Percentiles rank a stretch among this genome's conserved stretches.
phyloP scores from a whole-genome alignment of 2,797 vertebrate species.

The Acanthornis magna region DNA sequence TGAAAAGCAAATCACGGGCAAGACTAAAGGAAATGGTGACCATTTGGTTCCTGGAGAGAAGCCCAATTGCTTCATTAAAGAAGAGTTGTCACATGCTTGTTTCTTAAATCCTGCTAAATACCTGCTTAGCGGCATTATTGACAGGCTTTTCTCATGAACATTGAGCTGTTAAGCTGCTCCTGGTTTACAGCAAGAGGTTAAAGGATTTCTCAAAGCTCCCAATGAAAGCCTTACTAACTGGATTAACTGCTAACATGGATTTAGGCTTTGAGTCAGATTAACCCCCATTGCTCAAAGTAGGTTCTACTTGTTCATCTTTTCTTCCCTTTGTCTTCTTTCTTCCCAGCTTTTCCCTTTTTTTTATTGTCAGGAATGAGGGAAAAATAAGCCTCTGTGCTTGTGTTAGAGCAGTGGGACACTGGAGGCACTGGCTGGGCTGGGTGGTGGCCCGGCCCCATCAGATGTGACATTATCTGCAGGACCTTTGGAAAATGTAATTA shows the following conservation, averaged over 20 bases:
- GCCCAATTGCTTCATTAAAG: conserved; percentile 43
- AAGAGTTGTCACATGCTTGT: conserved; percentile 29
- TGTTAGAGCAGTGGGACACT: neutral
- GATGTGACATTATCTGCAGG: neutral
- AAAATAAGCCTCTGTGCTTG: neutral
- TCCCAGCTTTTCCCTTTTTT: neutral
- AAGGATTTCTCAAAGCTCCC: conserved; percentile 74
- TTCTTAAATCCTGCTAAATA: conserved; percentile 59
- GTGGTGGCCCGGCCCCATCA: neutral
- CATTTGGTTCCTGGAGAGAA: conserved; percentile 9
- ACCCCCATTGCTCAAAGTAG: conserved; percentile 60
- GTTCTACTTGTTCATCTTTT: conserved; percentile 49
- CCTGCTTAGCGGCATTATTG: conserved; percentile 54
- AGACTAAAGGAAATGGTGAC: neutral
- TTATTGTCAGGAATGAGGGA: neutral
- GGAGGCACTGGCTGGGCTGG: neutral
- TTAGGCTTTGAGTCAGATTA: conserved; percentile 74
- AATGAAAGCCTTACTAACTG: conserved; percentile 75
- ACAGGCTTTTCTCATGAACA: conserved; percentile 60
- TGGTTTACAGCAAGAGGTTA: conserved; percentile 69
- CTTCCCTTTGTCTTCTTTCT: conserved; percentile 27
- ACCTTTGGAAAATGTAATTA: neutral
- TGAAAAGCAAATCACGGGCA: neutral
- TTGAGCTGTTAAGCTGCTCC: conserved; percentile 60
- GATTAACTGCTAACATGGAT: conserved; percentile 76